These are phyloP conservation scores for Epicauta chinensis DNA, from an alignment of 1,140 invertebrate species.

Conservation along the genomic window DNA sequence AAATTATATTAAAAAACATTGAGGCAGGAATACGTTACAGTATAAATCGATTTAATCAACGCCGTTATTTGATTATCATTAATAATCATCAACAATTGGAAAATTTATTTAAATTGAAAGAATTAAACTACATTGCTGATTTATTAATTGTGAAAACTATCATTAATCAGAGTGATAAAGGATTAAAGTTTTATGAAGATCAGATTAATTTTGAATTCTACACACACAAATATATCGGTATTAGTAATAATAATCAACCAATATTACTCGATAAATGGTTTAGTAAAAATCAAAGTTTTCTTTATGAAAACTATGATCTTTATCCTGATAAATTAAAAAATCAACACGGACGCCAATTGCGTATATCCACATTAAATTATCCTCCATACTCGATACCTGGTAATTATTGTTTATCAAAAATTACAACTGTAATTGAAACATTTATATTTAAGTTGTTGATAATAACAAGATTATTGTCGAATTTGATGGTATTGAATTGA, in stretches of 20 bases:
- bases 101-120: not conserved
- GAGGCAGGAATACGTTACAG: constrained; percentile 9
- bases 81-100: not conserved
- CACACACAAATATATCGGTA: no score
- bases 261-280: constrained; percentile 21
- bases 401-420: constrained; percentile 13
- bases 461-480: not conserved
- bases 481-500: constrained; percentile 6
- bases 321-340: constrained; percentile 21
- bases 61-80: constrained; percentile 11
- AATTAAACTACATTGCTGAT: constrained; percentile 15
- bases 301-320: constrained; percentile 7
- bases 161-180: not conserved
- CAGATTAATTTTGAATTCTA: not conserved
- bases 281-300: constrained; percentile 12
- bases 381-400: no score
- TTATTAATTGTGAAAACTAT: constrained; percentile 8
- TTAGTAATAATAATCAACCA: not conserved
- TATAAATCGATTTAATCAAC: constrained; percentile 14
- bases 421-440: not conserved
- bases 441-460: not conserved
- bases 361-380: constrained; percentile 14
- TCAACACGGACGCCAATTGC: constrained; percentile 14
- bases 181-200: constrained; percentile 13
- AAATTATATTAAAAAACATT: constrained; percentile 6